A percentile compares a stretch with the other conserved stretches of the same genome.
Conservation (phyloP, 2,797 vertebrate genomes). For the Coregonus ussuriensis region DNA sequence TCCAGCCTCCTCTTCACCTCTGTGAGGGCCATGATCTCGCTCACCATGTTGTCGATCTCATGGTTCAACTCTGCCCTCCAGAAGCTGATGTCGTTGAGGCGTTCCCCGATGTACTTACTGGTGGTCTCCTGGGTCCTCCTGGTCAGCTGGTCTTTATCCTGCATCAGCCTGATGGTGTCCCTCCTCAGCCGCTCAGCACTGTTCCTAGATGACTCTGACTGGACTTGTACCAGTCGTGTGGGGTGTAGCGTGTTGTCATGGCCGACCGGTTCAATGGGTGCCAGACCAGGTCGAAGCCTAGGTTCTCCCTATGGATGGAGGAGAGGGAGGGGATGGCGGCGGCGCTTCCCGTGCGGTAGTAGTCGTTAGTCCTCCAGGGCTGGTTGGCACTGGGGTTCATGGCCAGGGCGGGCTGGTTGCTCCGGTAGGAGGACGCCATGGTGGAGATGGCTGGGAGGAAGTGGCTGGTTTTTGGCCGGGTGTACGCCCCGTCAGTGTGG, state of each 20-base stretch:
- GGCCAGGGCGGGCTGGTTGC: constrained; percentile 68
- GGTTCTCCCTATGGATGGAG: constrained; percentile 68
- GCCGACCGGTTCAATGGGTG: constrained; percentile 82
- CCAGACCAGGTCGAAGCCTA: constrained; percentile 74
- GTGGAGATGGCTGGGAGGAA: constrained; percentile 87
- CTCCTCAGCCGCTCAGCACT: constrained; percentile 84
- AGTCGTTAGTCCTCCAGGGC: constrained; percentile 83
- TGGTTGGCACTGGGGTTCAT: constrained; percentile 75
- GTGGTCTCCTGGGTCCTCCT: constrained; percentile 80
- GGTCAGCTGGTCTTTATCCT: constrained; percentile 86
- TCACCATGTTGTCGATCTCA: constrained; percentile 90
- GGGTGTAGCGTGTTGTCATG: constrained; percentile 82
- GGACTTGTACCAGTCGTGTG: constrained; percentile 89
- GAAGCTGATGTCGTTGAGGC: constrained; percentile 87
- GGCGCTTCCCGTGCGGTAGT: constrained; percentile 74
- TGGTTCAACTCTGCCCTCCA: constrained; percentile 90
- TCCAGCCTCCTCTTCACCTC: constrained; percentile 87
- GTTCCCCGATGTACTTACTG: constrained; percentile 86
- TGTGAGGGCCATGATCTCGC: constrained; percentile 81
- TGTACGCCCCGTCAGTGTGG: constrained; percentile 77
- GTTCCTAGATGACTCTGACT: constrained; percentile 82
- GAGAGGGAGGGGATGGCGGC: constrained; percentile 65
- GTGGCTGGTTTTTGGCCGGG: constrained; percentile 79
- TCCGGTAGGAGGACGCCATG: constrained; percentile 82
- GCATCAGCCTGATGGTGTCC: constrained; percentile 85